Base-by-base conservation (phyloP, 2,888 invertebrate genomes). In the Sphaeridia pumilis region DNA sequence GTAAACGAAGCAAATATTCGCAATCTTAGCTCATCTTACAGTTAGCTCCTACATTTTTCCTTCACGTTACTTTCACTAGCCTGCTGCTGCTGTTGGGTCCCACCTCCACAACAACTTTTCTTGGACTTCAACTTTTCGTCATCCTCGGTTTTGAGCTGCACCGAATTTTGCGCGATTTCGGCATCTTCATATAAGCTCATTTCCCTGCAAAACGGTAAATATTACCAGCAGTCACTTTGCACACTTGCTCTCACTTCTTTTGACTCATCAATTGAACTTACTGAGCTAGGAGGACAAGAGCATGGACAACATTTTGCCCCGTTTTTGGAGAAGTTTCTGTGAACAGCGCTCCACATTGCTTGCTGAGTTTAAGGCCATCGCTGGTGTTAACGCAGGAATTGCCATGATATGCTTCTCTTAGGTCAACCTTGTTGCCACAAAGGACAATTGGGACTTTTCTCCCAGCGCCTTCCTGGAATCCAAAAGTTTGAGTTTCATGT, bases 351-450 rank as follows among this genome's bases (percentile, higher is more conserved):
- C 68, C 68, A 58, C 66, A 68, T 51, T 71, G 69, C 46, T 69
- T 67, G 1, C 75, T 73, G 45, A 77, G 66, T 55, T 70, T 66
- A 58, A 70, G 69, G 2, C 76, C 76, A 47, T 74, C 71, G 24
- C 70, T 69, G 22, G 64, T 65, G 27, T 64, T 65, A 20, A 76
- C 65, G 61, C 69, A 67, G 46, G 63, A 56, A 26, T 63, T 66
- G 7, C 69, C 69, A 17, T 57, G 38, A 43, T 61, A 66, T 2
- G 68, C 64, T 35, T 71, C 70, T 54, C 78, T 66, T 51, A 77
- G 64, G 66, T 79, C 79, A 4, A 71, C 71, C 67, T 79, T 79
- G 66, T 78, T 78, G 20, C 72, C 78, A 54, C 76, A 75, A n/a
- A 79, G 66, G 68, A 78, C 73, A 31, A 78, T 71, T 1, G 79